Evolutionary conservation across 2,888 invertebrate genomes (phyloP), one percentile per base, ranked within the genome.

Genomic region (Steinernema carpocapsae): DNA sequence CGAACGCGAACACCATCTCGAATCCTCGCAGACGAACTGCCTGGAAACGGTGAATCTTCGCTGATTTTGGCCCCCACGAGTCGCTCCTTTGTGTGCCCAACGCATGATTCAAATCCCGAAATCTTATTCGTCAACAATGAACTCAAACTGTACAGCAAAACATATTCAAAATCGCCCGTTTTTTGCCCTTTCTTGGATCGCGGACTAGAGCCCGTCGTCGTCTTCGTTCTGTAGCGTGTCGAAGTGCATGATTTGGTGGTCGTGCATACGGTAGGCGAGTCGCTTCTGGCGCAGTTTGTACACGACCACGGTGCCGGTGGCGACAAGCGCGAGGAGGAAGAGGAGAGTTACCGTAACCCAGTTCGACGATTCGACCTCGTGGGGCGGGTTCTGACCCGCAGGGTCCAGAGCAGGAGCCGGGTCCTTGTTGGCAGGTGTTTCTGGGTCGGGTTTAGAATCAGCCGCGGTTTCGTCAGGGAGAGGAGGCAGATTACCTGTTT

Each of bases 211-310:
- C 17, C 56, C 56, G 24, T 56, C 56, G 56, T 56, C 56, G 56
- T 56, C 56, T 26, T 56, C 56, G 26, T 56, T 56, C 56, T 56
- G 56, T 26, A 56, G 56, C 56, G 56, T 56, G 56, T 56, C 56
- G 56, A 56, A 56, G 12, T 56, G 56, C 56, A 56, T 56, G 56
- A 56, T 56, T 19, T 56, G 56, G 56, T 56, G 56, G n/a, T 56
- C 56, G 56, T 26, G 56, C 56, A 56, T 56, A 22, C 56, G 14
- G 24, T 12, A 14, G 26, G 56, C 56, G 56, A 56, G 14, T 22
- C 22, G 56, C 26, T 56, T 56, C 56, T 19, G 22, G 6, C 56
- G 56, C 6, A 56, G 26, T 3, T 26, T 22, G 56, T 24, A 56
- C 6, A 56, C 26, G 24, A 26, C 56, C 6, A 56, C 56, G 7